Percentiles rank a stretch among this genome's conserved stretches.
phyloP scores from a whole-genome alignment of 2,113 vertebrate genomes.

The Myotis brandtii region DNA sequence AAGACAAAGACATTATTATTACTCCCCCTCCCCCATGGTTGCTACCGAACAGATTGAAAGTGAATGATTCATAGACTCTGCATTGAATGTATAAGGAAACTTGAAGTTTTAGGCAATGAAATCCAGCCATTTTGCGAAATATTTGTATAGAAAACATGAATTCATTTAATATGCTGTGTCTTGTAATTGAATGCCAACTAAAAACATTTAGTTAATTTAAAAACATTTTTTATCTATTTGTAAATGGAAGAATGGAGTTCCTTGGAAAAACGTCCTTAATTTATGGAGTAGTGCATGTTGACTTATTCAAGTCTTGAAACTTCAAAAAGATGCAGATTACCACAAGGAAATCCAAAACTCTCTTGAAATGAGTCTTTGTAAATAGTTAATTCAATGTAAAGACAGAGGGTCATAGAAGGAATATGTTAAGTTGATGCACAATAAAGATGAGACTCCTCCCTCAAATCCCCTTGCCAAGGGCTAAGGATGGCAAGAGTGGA shows the following conservation, averaged over 20 bases:
- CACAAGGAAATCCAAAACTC: neutral
- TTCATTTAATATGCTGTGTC: neutral
- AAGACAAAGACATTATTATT: neutral
- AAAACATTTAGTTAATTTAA: neutral
- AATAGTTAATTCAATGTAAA: neutral
- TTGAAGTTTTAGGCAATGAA: conserved; percentile 5
- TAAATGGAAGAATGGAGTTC: neutral
- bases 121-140: neutral
- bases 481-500: neutral
- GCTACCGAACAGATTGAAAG: neutral
- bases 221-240: neutral
- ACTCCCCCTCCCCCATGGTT: neutral
- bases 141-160: conserved; percentile 11
- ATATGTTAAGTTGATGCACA: neutral
- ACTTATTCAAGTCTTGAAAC: neutral
- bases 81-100: neutral
- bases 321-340: neutral
- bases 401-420: neutral
- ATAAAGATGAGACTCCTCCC: neutral
- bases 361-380: neutral
- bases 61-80: neutral
- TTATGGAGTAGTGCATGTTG: neutral
- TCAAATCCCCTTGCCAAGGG: neutral
- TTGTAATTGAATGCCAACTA: neutral
- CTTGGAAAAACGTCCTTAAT: neutral